These are phyloP conservation scores for Thaumatotibia leucotreta DNA, from an alignment of 1,140 invertebrate genomes.

Conservation along the genomic window DNA sequence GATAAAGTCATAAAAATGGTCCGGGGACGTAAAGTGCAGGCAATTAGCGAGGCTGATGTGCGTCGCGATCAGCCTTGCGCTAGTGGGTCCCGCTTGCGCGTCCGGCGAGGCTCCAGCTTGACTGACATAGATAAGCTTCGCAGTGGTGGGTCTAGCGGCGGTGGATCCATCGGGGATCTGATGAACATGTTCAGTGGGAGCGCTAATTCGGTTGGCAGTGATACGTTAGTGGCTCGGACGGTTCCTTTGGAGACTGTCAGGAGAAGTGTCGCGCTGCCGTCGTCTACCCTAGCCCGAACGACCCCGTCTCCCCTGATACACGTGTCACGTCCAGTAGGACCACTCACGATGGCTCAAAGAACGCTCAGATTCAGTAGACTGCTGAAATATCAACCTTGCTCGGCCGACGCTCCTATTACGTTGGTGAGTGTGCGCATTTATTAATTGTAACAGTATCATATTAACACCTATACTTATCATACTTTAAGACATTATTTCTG, in stretches of 20 bases:
- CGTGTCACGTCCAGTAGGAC: constrained; percentile 53
- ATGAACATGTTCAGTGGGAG: constrained; percentile 87
- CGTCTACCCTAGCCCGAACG: constrained; percentile 54
- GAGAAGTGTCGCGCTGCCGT: constrained; percentile 64
- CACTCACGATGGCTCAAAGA: constrained; percentile 80
- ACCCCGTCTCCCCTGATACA: constrained; percentile 63
- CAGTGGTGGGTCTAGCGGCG: constrained; percentile 75
- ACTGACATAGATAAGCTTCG: constrained; percentile 83
- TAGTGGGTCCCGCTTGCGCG: constrained; percentile 65
- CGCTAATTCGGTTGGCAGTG: constrained; percentile 80
- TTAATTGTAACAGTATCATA: neutral
- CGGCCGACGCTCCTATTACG: constrained; percentile 54
- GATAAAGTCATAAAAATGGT: constrained; percentile 43
- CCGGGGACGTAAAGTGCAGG: constrained; percentile 53
- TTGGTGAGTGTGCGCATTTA: constrained; percentile 47
- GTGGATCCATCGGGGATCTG: constrained; percentile 85
- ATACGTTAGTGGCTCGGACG: constrained; percentile 81
- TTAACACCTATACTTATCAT: no score
- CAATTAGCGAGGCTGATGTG: constrained; percentile 65
- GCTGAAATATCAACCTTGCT: constrained; percentile 75
- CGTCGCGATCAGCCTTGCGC: constrained; percentile 41
- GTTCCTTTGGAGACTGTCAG: constrained; percentile 84
- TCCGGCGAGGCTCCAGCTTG: constrained; percentile 83
- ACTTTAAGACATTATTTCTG: no score
- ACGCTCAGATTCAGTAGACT: constrained; percentile 81